Evolutionary conservation across 2,888 invertebrate species (phyloP).

Genomic region (Melikaiella ostensackeni): DNA sequence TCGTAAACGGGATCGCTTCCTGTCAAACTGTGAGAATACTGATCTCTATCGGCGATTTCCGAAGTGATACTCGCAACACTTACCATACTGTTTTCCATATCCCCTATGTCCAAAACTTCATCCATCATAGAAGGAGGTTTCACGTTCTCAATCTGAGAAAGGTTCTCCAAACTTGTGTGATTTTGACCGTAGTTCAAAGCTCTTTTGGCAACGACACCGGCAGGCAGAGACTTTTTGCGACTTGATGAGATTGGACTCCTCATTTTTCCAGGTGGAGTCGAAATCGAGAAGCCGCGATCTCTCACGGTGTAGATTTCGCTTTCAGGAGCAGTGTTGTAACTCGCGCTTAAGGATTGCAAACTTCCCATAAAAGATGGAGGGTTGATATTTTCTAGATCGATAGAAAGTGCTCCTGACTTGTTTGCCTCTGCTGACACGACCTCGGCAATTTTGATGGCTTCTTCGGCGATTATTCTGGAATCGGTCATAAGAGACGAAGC

Average conservation of each 20-base stretch:
- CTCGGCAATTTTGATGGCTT: slow-evolving; percentile 85
- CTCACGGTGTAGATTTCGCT: slow-evolving; percentile 40
- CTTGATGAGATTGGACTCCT: slow-evolving; percentile 38
- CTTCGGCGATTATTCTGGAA: slow-evolving; percentile 85
- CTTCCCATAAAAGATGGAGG: slow-evolving; percentile 89
- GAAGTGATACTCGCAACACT: slow-evolving; percentile 91
- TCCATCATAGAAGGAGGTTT: slow-evolving; percentile 92
- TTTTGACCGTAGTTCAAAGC: slow-evolving; percentile 81
- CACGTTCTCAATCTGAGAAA: slow-evolving; percentile 87
- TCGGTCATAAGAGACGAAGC: slow-evolving; percentile 79
- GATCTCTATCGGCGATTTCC: slow-evolving; percentile 84
- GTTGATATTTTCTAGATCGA: slow-evolving; percentile 86
- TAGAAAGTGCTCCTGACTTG: slow-evolving; percentile 75
- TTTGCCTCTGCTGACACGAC: slow-evolving; percentile 77
- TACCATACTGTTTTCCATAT: slow-evolving; percentile 90
- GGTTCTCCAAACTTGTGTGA: slow-evolving; percentile 81
- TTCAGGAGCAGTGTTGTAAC: slow-evolving; percentile 54
- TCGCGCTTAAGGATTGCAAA: slow-evolving; percentile 80
- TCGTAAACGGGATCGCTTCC: slow-evolving; percentile 79
- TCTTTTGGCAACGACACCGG: slow-evolving; percentile 84
- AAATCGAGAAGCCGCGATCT: slow-evolving; percentile 2
- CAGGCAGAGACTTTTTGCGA: slow-evolving; percentile 85
- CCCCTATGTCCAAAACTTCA: slow-evolving; percentile 79
- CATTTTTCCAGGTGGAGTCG: slow-evolving; percentile 9
- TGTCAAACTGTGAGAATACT: slow-evolving; percentile 74